Evolutionary conservation across 2,797 vertebrate species (phyloP), one percentile per base, ranked within the genome.

Genomic region (Emys orbicularis): DNA sequence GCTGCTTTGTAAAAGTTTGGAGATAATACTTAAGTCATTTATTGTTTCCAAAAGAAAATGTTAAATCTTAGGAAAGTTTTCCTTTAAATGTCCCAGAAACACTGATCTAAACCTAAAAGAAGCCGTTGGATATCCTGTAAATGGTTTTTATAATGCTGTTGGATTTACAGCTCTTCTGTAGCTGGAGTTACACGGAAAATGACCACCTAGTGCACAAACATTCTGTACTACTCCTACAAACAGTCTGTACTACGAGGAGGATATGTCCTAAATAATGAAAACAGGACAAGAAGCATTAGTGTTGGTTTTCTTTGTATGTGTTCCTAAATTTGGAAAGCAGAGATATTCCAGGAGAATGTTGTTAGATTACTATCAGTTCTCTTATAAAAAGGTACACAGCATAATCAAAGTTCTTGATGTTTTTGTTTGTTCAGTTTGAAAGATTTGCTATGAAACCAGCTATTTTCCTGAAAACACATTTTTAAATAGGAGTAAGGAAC

Each of bases 121-220:
- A 95, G 95, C 80, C 94, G 81, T 93, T 37, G 95, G 92, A 93
- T 91, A 59, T 95, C 89, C 94, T 0, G 79, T 12, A 87, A 83
- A 88, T 94, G 3, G 13, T 87, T 91, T 96, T 93, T 94, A 93
- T 94, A 97, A 97, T 91, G 76, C 44, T 95, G 92, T 96, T 95
- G 95, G 95, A 96, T 96, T 97, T 97, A 95, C 90, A 96, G 84
- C 90, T 95, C 84, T 81, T 97, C 82, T 88, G 84, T 97, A 97
- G 96, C 95, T 97, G 96, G 86, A 95, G 84, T 86, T 84, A 89
- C 13, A 97, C 49, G 89, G 93, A 79, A 90, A 97, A 95, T 76
- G 95, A 91, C 95, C 96, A 97, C 95, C 96, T 97, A 96, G 96
- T 97, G 95, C 68, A 82, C 89, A 96, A 94, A 87, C 92, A 95